Evolutionary conservation across 2,113 vertebrate species (phyloP), one percentile per base, ranked within the genome.

Genomic region (Laticauda laticaudata): DNA sequence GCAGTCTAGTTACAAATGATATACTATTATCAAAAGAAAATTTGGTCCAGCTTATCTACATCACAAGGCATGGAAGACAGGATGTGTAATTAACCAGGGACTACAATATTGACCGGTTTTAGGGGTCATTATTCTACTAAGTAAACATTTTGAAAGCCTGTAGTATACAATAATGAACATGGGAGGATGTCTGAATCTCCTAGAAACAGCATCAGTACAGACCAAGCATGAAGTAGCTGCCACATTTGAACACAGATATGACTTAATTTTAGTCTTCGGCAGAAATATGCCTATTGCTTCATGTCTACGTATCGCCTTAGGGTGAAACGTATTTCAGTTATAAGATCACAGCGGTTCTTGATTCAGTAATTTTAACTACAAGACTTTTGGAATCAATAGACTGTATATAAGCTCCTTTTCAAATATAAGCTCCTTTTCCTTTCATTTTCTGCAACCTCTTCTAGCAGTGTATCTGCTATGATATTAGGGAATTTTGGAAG

Each of bases 291-390:
- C 88, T 91, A 53, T 75, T 88, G 34, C 69, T 89, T 92, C 93
- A 69, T 43, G 69, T 88, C 93, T 87, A 92, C 61, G 53, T 29
- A 88, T 87, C 86, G 94, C 24, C 94, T 86, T 23, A 48, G 91
- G 64, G 92, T 93, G 43, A 61, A 89, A 95, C 43, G 53, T 75
- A 93, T 57, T 89, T 90, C 64, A 43, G 1, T 6, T 91, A 90
- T 75, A 59, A 92, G 88, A 75, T 43, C 29, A 88, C 90, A 93
- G 91, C 61, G 90, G 59, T 59, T n/a, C 91, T 2, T 86, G 14
- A 54, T 88, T 87, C 61, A 53, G 92, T 53, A 87, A 94, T 93
- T 88, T 94, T 88, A 91, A 81, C 90, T 91, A 54, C 86, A 75
- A 91, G 55, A 57, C 8, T 43, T 48, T 91, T 61, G 48, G 64